phyloP scores from a whole-genome alignment of 2,888 invertebrate species.

The Drosophila merina region DNA sequence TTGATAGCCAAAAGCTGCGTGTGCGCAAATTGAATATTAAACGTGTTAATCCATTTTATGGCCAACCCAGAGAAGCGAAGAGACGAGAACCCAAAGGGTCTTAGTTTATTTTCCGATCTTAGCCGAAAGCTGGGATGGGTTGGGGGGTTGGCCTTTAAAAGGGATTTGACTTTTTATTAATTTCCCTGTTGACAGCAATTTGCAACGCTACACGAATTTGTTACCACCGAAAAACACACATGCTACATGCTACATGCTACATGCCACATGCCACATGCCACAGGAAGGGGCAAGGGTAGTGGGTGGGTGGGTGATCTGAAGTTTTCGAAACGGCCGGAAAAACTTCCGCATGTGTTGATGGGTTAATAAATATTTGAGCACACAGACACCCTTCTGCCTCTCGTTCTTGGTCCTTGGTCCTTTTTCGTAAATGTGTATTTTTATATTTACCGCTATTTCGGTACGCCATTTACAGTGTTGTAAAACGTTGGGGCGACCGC shows the following conservation, averaged over 20 bases:
- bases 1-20: constrained; percentile 51
- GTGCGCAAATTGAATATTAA: constrained; percentile 81
- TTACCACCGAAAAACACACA: constrained; percentile 64
- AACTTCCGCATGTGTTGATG: constrained; percentile 81
- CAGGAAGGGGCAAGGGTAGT: not conserved
- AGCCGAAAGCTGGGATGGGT: not conserved
- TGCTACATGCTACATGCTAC: not conserved
- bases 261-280: too few relatives aligned
- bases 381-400: constrained; percentile 43
- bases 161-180: constrained; percentile 74
- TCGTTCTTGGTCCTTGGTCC: not conserved
- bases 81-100: constrained; percentile 19
- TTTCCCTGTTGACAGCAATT: constrained; percentile 79
- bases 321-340: constrained; percentile 67
- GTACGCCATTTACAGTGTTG: constrained; percentile 73
- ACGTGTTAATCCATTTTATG: constrained; percentile 81
- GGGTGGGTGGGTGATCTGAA: not conserved
- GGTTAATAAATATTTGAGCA: constrained; percentile 83
- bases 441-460: constrained; percentile 79
- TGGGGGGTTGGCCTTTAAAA: constrained; percentile 52
- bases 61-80: constrained; percentile 37
- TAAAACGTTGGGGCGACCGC: constrained; percentile 72
- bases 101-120: constrained; percentile 65
- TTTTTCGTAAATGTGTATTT: constrained; percentile 45
- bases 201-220: constrained; percentile 77